Evolutionary conservation across 2,888 invertebrate genomes (phyloP), one percentile per base, ranked within the genome.

Genomic region (Polylopha cassiicola): DNA sequence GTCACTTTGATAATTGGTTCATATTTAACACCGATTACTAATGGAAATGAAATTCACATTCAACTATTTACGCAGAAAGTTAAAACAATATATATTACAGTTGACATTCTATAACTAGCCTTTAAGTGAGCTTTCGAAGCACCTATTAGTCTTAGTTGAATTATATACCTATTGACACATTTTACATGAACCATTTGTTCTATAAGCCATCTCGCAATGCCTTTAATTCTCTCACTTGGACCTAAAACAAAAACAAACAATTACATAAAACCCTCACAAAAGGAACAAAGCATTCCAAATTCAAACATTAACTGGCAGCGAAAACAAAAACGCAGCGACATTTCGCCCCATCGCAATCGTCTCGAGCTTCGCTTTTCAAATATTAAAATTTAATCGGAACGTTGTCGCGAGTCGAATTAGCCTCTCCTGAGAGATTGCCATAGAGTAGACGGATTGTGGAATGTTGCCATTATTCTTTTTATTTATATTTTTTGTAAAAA

Each of bases 311-410:
- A 32, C n/a, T n/a, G n/a, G n/a, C n/a, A n/a, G 29, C 18, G 66
- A 61, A 64, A 68, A 69, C 64, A 71, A 69, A 74, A 64, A 66
- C 67, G 64, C 55, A 70, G 65, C 58, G 71, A 73, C 73, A 71
- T 52, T 63, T 59, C 66, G 62, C 77, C 76, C 76, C 65, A 66
- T 61, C 51, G 71, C 71, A 68, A 64, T 70, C 65, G 67, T 60
- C 62, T 59, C 57, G 50, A 46, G 51, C 63, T 53, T 61, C 72
- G 71, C 77, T 81, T 74, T 80, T 86, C 85, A 86, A 86, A 86
- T 86, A 86, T 86, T 86, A 86, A 86, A 86, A 86, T 86, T 86
- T 86, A 86, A 86, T 86, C 86, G 85, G 70, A 65, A 65, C 76
- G 80, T 81, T 86, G 86, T 86, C 86, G 86, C 86, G 75, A 80